Evolutionary conservation across 2,888 invertebrate genomes (phyloP).

Genomic region (Baronia brevicornis): DNA sequence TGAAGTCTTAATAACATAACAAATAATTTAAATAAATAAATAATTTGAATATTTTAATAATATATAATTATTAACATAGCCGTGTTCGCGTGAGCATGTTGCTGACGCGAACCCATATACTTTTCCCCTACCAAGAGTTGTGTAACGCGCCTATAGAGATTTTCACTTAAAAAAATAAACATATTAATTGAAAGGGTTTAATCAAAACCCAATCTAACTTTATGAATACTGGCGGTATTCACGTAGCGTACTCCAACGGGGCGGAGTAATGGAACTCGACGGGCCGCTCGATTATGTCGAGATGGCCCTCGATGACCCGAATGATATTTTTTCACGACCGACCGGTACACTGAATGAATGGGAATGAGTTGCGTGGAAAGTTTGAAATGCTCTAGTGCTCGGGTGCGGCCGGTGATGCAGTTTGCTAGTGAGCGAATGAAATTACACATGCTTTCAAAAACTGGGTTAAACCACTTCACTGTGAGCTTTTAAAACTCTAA

Average conservation of each 20-base stretch:
- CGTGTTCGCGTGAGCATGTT: too few species aligned
- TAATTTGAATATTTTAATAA: too few species aligned
- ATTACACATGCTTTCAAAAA: constrained; percentile 11
- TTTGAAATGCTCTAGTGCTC: constrained; percentile 10
- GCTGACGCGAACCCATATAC: too few species aligned
- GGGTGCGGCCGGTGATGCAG: constrained; percentile 3
- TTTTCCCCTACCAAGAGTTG: too few species aligned
- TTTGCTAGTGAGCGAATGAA: constrained; percentile 5
- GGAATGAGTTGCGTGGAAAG: constrained; percentile 16
- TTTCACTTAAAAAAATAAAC: too few species aligned
- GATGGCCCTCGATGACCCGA: constrained; percentile 6
- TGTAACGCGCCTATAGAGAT: too few species aligned
- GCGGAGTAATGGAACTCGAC: background rate
- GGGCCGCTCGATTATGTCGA: constrained; percentile 5
- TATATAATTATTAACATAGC: too few species aligned
- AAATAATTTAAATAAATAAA: too few species aligned
- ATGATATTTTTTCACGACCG: constrained; percentile 11
- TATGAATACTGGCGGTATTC: too few species aligned
- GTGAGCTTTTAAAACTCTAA: constrained; percentile 4
- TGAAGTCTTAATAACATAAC: too few species aligned
- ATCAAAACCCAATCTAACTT: too few species aligned
- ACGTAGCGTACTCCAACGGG: background rate
- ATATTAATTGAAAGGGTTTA: too few species aligned
- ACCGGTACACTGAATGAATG: constrained; percentile 14
- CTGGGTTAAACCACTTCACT: constrained; percentile 7